A percentile compares a stretch with the other conserved stretches of the same genome.
These are phyloP conservation scores for Eupeodes corollae DNA, from an alignment of 1,140 invertebrate species.

Conservation along the genomic window DNA sequence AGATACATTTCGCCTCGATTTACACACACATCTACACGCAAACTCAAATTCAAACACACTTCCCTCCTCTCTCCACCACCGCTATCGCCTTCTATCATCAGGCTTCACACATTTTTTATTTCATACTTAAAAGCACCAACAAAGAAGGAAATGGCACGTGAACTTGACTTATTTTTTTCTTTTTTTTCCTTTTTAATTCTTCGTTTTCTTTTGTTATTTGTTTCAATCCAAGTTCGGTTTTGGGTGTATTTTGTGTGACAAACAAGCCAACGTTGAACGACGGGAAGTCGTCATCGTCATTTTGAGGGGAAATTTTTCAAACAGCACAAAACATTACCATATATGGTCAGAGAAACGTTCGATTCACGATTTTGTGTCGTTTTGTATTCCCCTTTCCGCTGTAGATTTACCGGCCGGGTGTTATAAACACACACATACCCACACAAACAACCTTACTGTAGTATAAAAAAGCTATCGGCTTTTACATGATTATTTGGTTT, in stretches of 20 bases:
- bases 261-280: background rate
- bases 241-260: background rate
- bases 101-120: too few species aligned
- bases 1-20: too few species aligned
- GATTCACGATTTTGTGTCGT: background rate
- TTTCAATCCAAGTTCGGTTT: background rate
- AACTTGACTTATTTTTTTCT: too few species aligned
- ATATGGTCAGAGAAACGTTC: constrained; percentile 35
- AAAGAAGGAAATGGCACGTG: too few species aligned
- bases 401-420: background rate
- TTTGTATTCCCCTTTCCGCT: background rate
- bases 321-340: constrained; percentile 33
- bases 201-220: background rate
- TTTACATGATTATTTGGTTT: constrained; percentile 7
- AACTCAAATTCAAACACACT: too few species aligned
- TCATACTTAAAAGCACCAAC: too few species aligned
- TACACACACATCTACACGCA: too few species aligned
- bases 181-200: too few species aligned
- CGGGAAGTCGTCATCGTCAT: background rate
- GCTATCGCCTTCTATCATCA: too few species aligned
- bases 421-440: constrained; percentile 1
- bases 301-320: background rate
- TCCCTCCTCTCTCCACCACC: too few species aligned
- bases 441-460: background rate
- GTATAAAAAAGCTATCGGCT: constrained; percentile 12